Conservation (phyloP, 2,888 invertebrate genomes). For the Andrena flavipes region DNA sequence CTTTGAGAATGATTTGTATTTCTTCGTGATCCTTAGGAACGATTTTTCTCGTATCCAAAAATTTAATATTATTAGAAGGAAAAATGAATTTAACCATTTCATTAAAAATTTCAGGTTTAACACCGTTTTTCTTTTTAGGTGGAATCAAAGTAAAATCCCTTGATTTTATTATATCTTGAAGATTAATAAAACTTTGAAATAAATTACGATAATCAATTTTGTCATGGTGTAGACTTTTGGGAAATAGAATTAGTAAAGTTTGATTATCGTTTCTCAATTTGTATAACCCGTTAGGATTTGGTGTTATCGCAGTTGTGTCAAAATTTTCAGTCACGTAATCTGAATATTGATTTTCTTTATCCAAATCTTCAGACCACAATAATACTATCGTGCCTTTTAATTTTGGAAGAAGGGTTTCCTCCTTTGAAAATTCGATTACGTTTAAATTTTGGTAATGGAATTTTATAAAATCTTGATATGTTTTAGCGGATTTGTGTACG, state of each 20-base stretch:
- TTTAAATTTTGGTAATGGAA: too few species aligned
- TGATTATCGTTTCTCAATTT: conserved; percentile 5
- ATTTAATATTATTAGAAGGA: conserved; percentile 1
- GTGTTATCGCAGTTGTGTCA: background rate
- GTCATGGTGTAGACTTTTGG: conserved; percentile 14
- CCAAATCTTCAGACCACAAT: too few species aligned
- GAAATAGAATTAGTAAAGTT: conserved; percentile 12
- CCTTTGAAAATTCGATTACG: too few species aligned
- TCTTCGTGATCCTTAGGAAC: conserved; percentile 11
- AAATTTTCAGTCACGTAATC: conserved; percentile 10
- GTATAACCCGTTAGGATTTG: conserved; percentile 2
- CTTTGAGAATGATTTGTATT: conserved; percentile 12
- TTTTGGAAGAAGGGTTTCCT: too few species aligned
- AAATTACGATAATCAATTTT: conserved; percentile 18
- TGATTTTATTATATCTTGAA: background rate
- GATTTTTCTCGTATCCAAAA: conserved; percentile 15
- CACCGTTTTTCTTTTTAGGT: conserved; percentile 8
- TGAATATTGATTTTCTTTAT: too few species aligned
- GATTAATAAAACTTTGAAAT: background rate
- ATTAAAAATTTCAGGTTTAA: conserved; percentile 19
- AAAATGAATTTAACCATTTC: conserved; percentile 42
- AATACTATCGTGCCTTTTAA: too few species aligned
- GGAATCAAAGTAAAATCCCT: conserved; percentile 11
- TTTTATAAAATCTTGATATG: background rate
- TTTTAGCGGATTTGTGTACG: background rate